phyloP scores from a whole-genome alignment of 1,140 invertebrate species.

The Asbolus verrucosus region DNA sequence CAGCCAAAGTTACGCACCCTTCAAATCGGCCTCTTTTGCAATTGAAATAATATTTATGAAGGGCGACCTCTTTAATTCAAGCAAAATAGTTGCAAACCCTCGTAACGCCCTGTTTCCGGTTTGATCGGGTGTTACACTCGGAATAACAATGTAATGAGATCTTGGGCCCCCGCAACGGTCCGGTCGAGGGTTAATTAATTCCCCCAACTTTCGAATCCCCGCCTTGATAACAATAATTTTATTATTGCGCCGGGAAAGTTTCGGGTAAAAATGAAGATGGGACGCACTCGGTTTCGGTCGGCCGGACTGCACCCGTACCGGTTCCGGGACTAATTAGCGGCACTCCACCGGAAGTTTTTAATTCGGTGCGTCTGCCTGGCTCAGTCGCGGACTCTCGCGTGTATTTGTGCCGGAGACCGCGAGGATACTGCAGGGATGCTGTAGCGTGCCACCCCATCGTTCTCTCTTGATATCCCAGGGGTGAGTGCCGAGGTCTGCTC shows the following conservation, averaged over 20 bases:
- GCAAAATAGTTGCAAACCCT: not conserved
- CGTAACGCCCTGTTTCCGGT: no score
- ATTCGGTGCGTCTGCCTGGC: conserved; percentile 5
- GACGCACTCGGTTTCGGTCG: conserved; percentile 31
- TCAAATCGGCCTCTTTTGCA: not conserved
- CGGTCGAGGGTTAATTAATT: conserved; percentile 22
- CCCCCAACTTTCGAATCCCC: not conserved
- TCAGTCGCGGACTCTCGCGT: conserved; percentile 11
- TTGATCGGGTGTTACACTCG: no score
- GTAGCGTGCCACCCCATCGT: conserved; percentile 50
- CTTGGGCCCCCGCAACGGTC: no score
- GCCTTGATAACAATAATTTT: conserved; percentile 21
- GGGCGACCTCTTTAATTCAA: no score
- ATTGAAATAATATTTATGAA: not conserved
- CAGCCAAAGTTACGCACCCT: not conserved
- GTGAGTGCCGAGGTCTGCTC: conserved; percentile 49
- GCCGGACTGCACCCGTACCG: conserved; percentile 3
- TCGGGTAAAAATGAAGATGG: conserved; percentile 10
- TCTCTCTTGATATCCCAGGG: conserved; percentile 46
- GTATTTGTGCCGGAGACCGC: conserved; percentile 49
- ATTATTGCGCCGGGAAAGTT: not conserved
- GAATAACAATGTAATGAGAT: no score
- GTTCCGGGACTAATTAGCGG: conserved; percentile 15
- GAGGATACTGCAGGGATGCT: conserved; percentile 56
- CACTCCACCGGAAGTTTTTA: conserved; percentile 22